Base-by-base conservation (phyloP, 2,888 invertebrate genomes). In the Aricia artaxerxes region DNA sequence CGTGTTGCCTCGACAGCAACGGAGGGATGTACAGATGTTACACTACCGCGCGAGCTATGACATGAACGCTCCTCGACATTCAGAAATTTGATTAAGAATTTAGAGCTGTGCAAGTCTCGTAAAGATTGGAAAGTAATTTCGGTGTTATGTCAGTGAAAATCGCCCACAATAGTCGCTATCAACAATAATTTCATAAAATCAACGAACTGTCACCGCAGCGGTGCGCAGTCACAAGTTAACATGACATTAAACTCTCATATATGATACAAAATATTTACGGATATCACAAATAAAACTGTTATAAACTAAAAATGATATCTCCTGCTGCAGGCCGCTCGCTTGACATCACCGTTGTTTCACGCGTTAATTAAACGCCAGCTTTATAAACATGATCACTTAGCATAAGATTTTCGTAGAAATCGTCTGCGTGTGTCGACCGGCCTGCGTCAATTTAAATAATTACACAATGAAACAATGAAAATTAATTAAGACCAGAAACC, bases 201-300 rank as follows among this genome's bases (percentile, higher is more conserved):
- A 85, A 87, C 85, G 85, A 87, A 85, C 86, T 85, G 85, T 85
- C 87, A 86, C 84, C 85, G 86, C 75, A 49, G 53, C 76, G 76
- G 53, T 53, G 53, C 11, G 44, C 73, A 73, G 73, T 73, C 73
- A 73, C 53, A 49, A 90, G 91, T 93, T 91, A 93, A 92, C 91
- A 89, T 87, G 86, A 88, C 87, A 76, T 90, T 92, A 92, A 91
- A 93, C 91, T 92, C 92, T 93, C 92, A 79, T 80, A 78, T 78
- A 84, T 89, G 88, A 90, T 88, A 92, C 90, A 93, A 93, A 93
- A 92, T 92, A 91, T 92, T 90, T 88, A 89, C 91, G 90, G 91
- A 92, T 94, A 93, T 93, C 94, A 93, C 93, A 93, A 93, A 93
- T 88, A 87, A 92, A 91, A 92, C 57, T 76, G 76, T 89, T 90